Percentiles rank a stretch among this genome's conserved stretches.
Evolutionary conservation across 2,888 invertebrate species (phyloP).

Genomic region (Escarpia spicata): DNA sequence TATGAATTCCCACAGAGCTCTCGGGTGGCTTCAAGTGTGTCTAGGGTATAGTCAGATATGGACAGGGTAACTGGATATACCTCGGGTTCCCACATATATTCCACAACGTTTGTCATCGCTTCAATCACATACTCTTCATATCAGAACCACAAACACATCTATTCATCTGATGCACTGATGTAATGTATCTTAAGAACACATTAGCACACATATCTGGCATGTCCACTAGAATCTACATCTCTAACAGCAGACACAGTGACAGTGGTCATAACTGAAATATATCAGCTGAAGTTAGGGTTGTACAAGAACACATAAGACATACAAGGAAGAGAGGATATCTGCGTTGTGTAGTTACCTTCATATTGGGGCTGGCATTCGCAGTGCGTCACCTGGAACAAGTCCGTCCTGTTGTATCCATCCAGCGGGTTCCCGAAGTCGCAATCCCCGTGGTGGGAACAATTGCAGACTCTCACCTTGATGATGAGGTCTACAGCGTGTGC

Average conservation of each 20-base stretch:
- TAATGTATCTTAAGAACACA: not conserved
- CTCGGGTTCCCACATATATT: not conserved
- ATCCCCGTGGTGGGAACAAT: conserved; percentile 21
- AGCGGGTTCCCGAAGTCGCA: conserved; percentile 21
- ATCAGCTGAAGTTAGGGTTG: not conserved
- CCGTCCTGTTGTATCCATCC: conserved; percentile 26
- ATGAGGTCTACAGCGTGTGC: not conserved
- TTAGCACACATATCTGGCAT: not conserved
- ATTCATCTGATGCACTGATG: not conserved
- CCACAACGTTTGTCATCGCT: not conserved
- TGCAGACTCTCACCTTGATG: conserved; percentile 21
- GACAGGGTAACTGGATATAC: not conserved
- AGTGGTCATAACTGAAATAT: not conserved
- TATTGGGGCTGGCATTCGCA: conserved; percentile 21
- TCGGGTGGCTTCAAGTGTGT: not conserved
- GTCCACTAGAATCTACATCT: not conserved
- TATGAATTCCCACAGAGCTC: not conserved
- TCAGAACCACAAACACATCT: not conserved
- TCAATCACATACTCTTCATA: not conserved
- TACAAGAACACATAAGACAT: not conserved
- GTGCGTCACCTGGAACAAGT: conserved; percentile 14
- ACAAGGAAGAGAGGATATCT: not conserved
- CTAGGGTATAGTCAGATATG: not conserved
- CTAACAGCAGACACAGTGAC: not conserved
- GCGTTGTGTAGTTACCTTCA: not conserved